Conservation (phyloP, 1,140 invertebrate genomes). For the Trichonephila clavata region DNA sequence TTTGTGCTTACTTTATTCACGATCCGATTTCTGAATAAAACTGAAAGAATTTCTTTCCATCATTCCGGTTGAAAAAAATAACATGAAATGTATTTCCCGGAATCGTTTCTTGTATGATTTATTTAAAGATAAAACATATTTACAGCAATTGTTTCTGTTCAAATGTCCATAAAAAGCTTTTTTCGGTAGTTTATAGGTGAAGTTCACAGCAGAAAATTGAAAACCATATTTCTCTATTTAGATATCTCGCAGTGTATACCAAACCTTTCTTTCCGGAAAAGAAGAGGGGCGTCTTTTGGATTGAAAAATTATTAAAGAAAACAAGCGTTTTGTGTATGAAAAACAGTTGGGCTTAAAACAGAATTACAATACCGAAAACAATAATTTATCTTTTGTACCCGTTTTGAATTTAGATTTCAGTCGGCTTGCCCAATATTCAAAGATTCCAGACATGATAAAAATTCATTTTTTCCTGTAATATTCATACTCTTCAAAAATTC, state of each 20-base stretch:
- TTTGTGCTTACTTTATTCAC: not conserved
- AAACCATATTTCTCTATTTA: constrained; percentile 19
- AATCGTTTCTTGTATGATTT: not conserved
- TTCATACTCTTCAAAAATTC: no score
- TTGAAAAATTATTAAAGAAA: not conserved
- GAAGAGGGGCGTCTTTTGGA: not conserved
- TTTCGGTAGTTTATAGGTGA: not conserved
- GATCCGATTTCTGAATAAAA: not conserved
- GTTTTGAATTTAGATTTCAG: not conserved
- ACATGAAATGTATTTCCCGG: not conserved
- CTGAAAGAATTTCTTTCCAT: not conserved
- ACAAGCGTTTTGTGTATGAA: not conserved
- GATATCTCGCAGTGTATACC: not conserved
- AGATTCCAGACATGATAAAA: no score
- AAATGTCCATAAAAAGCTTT: constrained; percentile 17
- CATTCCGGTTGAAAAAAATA: not conserved
- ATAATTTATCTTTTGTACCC: not conserved
- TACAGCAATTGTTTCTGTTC: not conserved
- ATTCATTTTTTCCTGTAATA: no score
- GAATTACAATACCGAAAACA: not conserved
- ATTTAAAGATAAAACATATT: constrained; percentile 18
- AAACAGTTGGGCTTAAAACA: not conserved
- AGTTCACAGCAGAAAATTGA: not conserved
- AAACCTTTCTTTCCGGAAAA: not conserved
- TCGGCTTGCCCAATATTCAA: no score